phyloP scores from a whole-genome alignment of 2,797 vertebrate genomes.

The Dryobates pubescens region DNA sequence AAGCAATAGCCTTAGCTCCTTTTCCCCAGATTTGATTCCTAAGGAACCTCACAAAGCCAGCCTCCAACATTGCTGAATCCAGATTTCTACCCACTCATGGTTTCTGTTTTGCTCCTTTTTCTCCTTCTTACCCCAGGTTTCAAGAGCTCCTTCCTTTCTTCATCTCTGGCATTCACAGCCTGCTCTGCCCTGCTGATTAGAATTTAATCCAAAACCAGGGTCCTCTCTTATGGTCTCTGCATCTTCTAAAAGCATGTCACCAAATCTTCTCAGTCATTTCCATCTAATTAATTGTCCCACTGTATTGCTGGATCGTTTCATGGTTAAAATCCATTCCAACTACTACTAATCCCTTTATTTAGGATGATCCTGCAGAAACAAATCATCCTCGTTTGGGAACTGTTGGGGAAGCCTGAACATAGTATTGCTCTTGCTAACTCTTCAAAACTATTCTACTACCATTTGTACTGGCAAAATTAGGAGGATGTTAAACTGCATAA shows the following conservation, averaged over 20 bases:
- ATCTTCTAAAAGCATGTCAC: not conserved
- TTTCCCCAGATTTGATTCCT: not conserved
- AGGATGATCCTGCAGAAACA: not conserved
- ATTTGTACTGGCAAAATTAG: not conserved
- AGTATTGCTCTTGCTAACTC: not conserved
- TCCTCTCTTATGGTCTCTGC: not conserved
- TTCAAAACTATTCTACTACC: not conserved
- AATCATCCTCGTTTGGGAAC: not conserved
- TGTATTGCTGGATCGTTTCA: not conserved
- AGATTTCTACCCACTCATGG: not conserved
- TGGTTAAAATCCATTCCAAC: not conserved
- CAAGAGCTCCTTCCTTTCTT: not conserved
- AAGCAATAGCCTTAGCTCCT: not conserved
- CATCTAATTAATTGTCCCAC: not conserved
- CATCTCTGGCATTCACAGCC: not conserved
- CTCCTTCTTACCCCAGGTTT: not conserved
- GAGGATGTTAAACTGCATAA: not conserved
- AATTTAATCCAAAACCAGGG: not conserved
- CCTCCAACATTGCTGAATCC: fast-evolving
- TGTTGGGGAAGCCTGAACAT: not conserved
- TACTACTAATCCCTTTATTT: not conserved
- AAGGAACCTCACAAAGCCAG: not conserved
- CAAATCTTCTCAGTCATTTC: not conserved
- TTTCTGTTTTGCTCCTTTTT: not conserved
- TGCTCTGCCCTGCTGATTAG: not conserved